Evolutionary conservation across 1,140 invertebrate genomes (phyloP).

Genomic region (Cheumatopsyche charites): DNA sequence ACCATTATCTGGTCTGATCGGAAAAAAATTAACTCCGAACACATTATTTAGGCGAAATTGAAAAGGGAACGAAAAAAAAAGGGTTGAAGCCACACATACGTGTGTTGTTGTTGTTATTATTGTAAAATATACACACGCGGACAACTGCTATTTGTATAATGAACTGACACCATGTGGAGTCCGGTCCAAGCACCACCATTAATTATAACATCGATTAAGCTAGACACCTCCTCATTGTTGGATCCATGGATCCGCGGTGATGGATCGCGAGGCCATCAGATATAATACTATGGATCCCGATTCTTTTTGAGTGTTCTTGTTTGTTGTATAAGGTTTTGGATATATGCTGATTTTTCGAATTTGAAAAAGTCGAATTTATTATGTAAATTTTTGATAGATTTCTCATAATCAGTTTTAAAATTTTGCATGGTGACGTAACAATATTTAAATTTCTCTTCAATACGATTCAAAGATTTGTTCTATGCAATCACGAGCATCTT

Average conservation of each 20-base stretch:
- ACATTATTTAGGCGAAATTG: background rate
- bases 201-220: conserved; percentile 32
- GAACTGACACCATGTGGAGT: conserved; percentile 33
- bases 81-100: background rate
- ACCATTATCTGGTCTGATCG: conserved; percentile 16
- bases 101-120: no score
- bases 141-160: conserved; percentile 32
- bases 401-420: conserved; percentile 2
- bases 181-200: conserved; percentile 15
- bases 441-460: background rate
- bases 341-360: background rate
- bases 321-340: no score
- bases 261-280: conserved; percentile 9
- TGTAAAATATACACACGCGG: background rate
- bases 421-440: conserved; percentile 8
- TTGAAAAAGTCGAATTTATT: background rate
- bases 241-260: conserved; percentile 1
- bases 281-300: background rate
- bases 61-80: background rate
- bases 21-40: conserved; percentile 7
- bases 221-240: conserved; percentile 32
- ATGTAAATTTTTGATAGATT: background rate
- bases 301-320: background rate
- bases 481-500: no score
- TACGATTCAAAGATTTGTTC: background rate